Base-by-base conservation (phyloP, 2,797 vertebrate genomes). In the Pteronotus mesoamericanus region DNA sequence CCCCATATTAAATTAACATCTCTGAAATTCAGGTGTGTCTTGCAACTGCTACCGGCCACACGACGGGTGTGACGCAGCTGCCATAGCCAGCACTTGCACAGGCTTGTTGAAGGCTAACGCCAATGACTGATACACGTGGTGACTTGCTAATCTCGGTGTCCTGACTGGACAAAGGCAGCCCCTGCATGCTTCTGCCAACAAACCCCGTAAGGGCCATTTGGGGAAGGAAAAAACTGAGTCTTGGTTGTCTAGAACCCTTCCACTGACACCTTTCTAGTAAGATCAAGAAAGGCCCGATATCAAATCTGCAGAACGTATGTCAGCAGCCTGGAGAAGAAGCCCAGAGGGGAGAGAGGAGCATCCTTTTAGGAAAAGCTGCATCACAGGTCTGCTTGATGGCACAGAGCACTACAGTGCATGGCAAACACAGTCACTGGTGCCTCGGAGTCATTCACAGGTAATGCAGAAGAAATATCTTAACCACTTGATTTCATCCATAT, bases 11-110 rank as follows among this genome's bases (percentile, higher is more conserved):
- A 1, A 24, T 46, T 44, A 37, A 34, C 29, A 42, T 42, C 71
- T 78, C 46, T 79, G 72, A n/a, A 93, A n/a, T 48, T 84, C 22
- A 26, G 37, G 53, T 1, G 46, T 24, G 34, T 72, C 44, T 64
- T 34, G 32, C 44, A 21, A 5, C 34, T 34, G 19, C 8, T 22
- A 24, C 22, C 1, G 4, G 75, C 37, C n/a, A 10, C 37, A 24
- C 32, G 34, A 24, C 1, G 0, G 39, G 9, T 19, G n/a, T 26
- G 46, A 22, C 1, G 1, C 10, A 18, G 26, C 10, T 39, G 6
- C 16, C 22, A 21, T 0, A 37, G 32, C 48, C 48, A 48, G 22
- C 2, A 4, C 32, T 19, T 4, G 53, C 78, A 78, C 16, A 37
- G 32, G 44, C 55, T 53, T 71, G 29, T 10, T 11, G 29, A 53